A percentile compares a stretch with the other conserved stretches of the same genome.
Evolutionary conservation across 2,113 vertebrate species (phyloP).

Genomic region (Trematocara macrostoma): DNA sequence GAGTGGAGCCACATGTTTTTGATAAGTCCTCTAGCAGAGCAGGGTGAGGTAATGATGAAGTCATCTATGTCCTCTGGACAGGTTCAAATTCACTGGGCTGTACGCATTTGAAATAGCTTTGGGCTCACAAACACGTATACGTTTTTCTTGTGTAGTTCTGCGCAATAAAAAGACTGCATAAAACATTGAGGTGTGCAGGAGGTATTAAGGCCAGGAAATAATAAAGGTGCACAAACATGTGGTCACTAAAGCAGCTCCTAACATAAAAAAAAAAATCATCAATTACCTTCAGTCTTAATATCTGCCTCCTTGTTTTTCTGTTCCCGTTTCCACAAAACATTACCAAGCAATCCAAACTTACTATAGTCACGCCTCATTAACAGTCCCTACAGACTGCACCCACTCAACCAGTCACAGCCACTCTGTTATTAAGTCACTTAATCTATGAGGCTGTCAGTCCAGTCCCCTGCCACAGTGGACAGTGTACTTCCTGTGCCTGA

Average conservation of each 20-base stretch:
- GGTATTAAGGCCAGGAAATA: background rate
- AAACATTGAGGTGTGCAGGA: background rate
- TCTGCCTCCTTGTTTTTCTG: background rate
- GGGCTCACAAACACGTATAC: background rate
- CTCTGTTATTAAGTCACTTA: background rate
- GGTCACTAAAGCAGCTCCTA: background rate
- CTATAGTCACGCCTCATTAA: slow-evolving; percentile 12
- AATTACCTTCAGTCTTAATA: background rate
- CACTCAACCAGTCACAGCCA: background rate
- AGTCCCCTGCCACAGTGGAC: background rate
- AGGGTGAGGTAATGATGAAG: slow-evolving; percentile 73
- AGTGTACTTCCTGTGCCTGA: slow-evolving; percentile 2
- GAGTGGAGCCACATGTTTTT: slow-evolving; percentile 67
- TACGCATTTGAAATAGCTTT: slow-evolving; percentile 37
- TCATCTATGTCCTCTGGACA: slow-evolving; percentile 71
- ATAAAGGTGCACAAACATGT: background rate
- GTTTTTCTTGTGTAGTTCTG: background rate
- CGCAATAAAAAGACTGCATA: background rate
- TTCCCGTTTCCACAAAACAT: background rate
- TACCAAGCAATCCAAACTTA: background rate
- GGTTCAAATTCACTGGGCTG: slow-evolving; percentile 55
- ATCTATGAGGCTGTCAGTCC: background rate
- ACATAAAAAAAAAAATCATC: background rate
- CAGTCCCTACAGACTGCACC: background rate
- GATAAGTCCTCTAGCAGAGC: slow-evolving; percentile 67